Evolutionary conservation across 1,140 invertebrate genomes (phyloP).

Genomic region (Metaphire vulgaris): DNA sequence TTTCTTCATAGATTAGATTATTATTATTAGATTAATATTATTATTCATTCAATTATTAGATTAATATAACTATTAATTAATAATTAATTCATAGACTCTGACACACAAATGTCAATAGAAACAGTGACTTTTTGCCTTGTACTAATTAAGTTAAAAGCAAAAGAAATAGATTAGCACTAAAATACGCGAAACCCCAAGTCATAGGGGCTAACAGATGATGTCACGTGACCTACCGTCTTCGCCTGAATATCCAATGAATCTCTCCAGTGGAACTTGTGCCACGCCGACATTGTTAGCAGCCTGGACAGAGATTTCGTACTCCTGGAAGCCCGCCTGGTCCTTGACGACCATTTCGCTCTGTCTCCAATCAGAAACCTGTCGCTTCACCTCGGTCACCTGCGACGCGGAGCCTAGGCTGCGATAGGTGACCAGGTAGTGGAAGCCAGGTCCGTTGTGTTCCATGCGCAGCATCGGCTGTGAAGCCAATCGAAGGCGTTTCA

Average conservation of each 20-base stretch:
- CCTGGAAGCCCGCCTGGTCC: constrained; percentile 12
- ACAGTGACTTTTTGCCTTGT: no score
- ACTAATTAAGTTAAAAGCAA: no score
- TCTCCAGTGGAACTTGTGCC: neutral
- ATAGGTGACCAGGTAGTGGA: constrained; percentile 20
- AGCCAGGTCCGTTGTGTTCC: constrained; percentile 19
- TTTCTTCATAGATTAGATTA: no score
- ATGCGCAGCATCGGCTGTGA: constrained; percentile 20
- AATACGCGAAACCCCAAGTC: no score
- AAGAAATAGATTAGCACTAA: no score
- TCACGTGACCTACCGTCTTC: constrained; percentile 29
- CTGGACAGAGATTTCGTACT: constrained; percentile 19
- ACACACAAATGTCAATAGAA: no score
- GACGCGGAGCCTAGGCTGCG: neutral
- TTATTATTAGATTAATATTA: no score
- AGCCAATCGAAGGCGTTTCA: no score
- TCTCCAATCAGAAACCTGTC: constrained; percentile 24
- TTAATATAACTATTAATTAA: no score
- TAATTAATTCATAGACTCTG: no score
- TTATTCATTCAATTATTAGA: no score
- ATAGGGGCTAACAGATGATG: no score
- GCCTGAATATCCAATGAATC: constrained; percentile 20
- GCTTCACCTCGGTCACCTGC: neutral
- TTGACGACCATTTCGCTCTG: constrained; percentile 26
- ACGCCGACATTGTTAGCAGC: constrained; percentile 19